phyloP scores from a whole-genome alignment of 2,113 vertebrate species.

The Excalfactoria chinensis region DNA sequence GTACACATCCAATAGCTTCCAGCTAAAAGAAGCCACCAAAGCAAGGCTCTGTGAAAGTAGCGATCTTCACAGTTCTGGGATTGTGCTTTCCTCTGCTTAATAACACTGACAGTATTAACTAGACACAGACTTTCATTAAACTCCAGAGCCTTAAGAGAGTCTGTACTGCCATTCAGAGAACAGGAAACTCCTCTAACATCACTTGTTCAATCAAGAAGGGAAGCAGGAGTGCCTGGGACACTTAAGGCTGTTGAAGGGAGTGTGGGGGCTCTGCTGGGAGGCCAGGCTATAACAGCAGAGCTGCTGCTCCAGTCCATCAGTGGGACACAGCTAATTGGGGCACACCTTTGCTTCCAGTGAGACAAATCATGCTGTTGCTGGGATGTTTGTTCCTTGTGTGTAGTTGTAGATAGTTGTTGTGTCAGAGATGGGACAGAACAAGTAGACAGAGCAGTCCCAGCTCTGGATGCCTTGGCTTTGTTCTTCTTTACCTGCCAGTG shows the following conservation, averaged over 20 bases:
- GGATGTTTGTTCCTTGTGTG: not conserved
- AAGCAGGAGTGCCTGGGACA: not conserved
- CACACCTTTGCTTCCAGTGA: not conserved
- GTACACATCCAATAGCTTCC: not conserved
- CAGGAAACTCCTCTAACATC: slow-evolving; percentile 18
- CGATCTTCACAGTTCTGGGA: slow-evolving; percentile 19
- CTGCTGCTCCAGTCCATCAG: not conserved
- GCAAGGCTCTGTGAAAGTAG: slow-evolving; percentile 1
- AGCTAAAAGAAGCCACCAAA: not conserved
- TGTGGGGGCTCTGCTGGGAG: not conserved
- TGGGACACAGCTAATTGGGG: not conserved
- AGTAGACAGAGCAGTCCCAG: not conserved
- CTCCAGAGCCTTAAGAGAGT: slow-evolving; percentile 32
- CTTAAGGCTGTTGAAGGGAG: not conserved
- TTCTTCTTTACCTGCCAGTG: not conserved
- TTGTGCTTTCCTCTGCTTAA: slow-evolving; percentile 35
- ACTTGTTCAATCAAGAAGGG: not conserved
- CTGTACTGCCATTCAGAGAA: not conserved
- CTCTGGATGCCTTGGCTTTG: not conserved
- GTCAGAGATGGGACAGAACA: not conserved
- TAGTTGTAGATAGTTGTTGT: not conserved
- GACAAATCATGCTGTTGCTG: not conserved
- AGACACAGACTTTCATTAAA: slow-evolving; percentile 42
- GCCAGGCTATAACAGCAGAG: not conserved
- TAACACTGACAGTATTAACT: slow-evolving; percentile 47